Evolutionary conservation across 2,888 invertebrate genomes (phyloP).

Genomic region (Oscheius sp.): DNA sequence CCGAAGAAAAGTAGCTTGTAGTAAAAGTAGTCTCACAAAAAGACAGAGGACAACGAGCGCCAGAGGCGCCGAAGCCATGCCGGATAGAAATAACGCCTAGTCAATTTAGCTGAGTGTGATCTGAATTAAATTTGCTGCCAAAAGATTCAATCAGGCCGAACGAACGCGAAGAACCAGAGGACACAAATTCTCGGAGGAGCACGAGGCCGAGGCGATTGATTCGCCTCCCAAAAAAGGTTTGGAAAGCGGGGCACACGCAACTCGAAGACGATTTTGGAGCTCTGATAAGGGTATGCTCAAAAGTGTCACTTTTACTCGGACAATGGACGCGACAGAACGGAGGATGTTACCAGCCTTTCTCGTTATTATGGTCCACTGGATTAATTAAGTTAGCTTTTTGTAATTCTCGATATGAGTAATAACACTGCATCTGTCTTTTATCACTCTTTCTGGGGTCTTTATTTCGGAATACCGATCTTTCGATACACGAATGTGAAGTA

Average conservation of each 20-base stretch:
- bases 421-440: no score
- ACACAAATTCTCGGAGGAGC: background rate
- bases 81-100: background rate
- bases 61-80: conserved; percentile 7
- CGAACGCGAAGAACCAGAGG: conserved; percentile 8
- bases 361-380: conserved; percentile 19
- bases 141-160: conserved; percentile 10
- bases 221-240: background rate
- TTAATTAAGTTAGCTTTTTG: background rate
- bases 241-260: background rate
- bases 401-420: no score
- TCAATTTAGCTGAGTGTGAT: conserved; percentile 27
- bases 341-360: conserved; percentile 16
- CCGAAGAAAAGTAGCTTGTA: background rate
- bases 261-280: background rate
- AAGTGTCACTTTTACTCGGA: background rate
- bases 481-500: no score
- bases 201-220: conserved; percentile 11
- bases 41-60: conserved; percentile 3
- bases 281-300: background rate
- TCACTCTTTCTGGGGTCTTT: no score
- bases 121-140: conserved; percentile 24
- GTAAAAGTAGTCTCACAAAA: background rate
- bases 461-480: no score
- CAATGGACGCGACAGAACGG: background rate